phyloP scores from a whole-genome alignment of 1,140 invertebrate species.

The Lepidurus couesii region DNA sequence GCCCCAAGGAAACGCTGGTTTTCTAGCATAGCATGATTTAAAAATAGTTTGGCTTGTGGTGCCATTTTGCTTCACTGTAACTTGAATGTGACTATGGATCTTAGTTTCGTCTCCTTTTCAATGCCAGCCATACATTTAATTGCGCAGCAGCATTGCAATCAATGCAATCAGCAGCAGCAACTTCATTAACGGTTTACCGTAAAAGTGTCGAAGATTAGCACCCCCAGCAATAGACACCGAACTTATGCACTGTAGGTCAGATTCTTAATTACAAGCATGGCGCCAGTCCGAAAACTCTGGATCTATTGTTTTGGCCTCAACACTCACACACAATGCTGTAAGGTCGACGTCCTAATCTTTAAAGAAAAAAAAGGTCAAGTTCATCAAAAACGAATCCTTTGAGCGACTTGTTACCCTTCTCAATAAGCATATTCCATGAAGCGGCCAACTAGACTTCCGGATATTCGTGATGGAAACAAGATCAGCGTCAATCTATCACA shows the following conservation, averaged over 20 bases:
- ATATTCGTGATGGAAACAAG: not conserved
- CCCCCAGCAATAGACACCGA: not conserved
- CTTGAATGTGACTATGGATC: not conserved
- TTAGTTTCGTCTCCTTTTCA: not conserved
- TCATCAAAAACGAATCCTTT: not conserved
- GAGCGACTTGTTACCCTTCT: not conserved
- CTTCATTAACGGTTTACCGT: not conserved
- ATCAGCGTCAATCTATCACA: no score
- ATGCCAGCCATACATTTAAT: no score
- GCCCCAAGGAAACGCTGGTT: not conserved
- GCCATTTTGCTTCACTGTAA: not conserved
- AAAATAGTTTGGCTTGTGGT: not conserved
- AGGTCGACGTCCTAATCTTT: slow-evolving; percentile 4
- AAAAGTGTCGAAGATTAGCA: not conserved
- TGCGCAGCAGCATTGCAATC: no score
- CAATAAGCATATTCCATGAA: not conserved
- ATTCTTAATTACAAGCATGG: not conserved
- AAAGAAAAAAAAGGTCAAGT: slow-evolving; percentile 15
- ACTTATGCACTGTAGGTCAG: not conserved
- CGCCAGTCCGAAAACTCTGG: slow-evolving; percentile 11
- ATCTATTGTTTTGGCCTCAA: not conserved
- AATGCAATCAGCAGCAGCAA: no score
- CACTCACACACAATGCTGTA: slow-evolving; percentile 7
- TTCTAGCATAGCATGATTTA: slow-evolving; percentile 9
- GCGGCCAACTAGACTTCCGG: not conserved